Conservation (phyloP, 2,888 invertebrate species). For the Phragmatobia fuliginosa region DNA sequence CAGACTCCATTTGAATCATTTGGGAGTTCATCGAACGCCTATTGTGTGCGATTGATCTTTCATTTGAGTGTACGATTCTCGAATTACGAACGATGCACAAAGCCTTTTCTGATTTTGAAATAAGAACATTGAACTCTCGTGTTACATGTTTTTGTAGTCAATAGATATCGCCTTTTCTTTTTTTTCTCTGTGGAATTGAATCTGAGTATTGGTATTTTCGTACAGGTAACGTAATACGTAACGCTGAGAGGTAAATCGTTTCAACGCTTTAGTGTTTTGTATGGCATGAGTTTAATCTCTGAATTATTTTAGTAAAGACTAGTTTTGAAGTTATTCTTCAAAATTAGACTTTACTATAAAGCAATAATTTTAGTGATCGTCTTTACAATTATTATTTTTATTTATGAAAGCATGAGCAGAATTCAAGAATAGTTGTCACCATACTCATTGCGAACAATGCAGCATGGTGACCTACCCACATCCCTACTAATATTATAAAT, state of each 20-base stretch:
- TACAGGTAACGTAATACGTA: neutral
- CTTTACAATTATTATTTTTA: too few relatives aligned
- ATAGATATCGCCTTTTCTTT: neutral
- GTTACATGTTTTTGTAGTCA: neutral
- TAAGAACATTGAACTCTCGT: neutral
- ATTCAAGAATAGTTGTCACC: too few relatives aligned
- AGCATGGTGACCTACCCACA: too few relatives aligned
- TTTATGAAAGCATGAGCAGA: too few relatives aligned
- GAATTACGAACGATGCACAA: slow-evolving; percentile 3
- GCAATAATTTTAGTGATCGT: neutral
- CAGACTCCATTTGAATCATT: slow-evolving; percentile 10
- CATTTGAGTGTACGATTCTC: slow-evolving; percentile 17
- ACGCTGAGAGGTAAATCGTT: neutral
- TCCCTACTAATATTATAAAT: too few relatives aligned
- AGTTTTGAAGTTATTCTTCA: neutral
- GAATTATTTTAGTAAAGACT: neutral
- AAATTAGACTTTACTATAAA: too few relatives aligned
- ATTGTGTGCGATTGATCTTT: slow-evolving; percentile 34
- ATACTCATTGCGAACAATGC: too few relatives aligned
- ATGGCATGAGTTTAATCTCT: neutral
- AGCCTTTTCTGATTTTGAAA: neutral
- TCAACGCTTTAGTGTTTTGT: neutral
- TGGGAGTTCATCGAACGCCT: slow-evolving; percentile 24
- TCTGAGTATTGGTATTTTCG: neutral
- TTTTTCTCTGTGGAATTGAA: neutral